Evolutionary conservation across 2,888 invertebrate species (phyloP).

Genomic region (Sarcophaga subvicina): DNA sequence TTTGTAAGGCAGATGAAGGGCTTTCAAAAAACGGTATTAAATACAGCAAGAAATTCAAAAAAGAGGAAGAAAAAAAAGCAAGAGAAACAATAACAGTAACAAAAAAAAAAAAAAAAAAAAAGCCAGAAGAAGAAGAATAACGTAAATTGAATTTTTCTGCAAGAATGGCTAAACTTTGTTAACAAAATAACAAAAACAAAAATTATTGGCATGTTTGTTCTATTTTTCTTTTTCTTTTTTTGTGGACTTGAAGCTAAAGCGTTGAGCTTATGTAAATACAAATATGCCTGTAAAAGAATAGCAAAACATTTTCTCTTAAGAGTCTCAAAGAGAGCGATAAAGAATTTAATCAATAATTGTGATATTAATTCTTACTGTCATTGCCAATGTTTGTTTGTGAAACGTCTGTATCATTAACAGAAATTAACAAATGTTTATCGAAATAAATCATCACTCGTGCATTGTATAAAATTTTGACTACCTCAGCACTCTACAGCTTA

Average conservation of each 20-base stretch:
- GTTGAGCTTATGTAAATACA: neutral
- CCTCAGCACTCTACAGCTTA: too few species aligned
- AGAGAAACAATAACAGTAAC: neutral
- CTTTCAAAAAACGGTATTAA: too few species aligned
- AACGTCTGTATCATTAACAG: too few species aligned
- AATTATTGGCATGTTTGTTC: conserved; percentile 21
- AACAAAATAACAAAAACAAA: neutral
- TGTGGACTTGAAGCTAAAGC: neutral
- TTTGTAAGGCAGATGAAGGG: neutral
- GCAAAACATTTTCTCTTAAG: neutral
- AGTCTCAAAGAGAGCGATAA: too few species aligned
- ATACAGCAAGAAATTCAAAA: too few species aligned
- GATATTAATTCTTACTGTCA: too few species aligned
- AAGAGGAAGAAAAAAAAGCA: neutral
- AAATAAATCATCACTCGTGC: too few species aligned
- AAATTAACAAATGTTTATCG: too few species aligned
- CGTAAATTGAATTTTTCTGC: conserved; percentile 20
- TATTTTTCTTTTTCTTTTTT: neutral
- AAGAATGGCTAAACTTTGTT: neutral
- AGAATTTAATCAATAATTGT: too few species aligned
- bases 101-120: neutral
- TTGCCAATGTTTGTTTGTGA: too few species aligned
- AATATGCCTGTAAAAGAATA: neutral
- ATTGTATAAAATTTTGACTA: too few species aligned
- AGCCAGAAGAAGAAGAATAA: neutral